Conservation (phyloP, 2,797 vertebrate genomes). For the Pangasius djambal region DNA sequence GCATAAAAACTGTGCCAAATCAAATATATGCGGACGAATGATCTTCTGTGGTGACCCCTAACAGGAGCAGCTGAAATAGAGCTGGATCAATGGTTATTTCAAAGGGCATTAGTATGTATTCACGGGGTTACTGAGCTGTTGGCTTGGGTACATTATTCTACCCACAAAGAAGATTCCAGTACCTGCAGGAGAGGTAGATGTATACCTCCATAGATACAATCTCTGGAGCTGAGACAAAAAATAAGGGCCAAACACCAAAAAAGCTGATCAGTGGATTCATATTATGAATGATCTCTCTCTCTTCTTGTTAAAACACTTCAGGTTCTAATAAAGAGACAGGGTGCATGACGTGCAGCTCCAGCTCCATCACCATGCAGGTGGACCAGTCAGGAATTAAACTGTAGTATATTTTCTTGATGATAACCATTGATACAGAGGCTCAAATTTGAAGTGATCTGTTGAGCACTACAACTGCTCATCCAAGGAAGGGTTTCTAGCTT, state of each 20-base stretch:
- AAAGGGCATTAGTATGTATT: neutral
- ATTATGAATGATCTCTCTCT: neutral
- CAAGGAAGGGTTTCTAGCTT: neutral
- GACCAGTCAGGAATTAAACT: slow-evolving; percentile 4
- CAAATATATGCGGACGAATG: no score
- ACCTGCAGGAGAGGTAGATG: neutral
- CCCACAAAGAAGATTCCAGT: neutral
- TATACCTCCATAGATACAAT: neutral
- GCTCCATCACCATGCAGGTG: neutral
- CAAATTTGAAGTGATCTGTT: neutral
- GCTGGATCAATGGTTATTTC: neutral
- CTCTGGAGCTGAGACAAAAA: neutral
- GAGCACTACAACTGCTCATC: neutral
- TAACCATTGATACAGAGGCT: neutral
- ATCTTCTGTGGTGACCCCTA: no score
- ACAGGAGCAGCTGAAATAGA: neutral
- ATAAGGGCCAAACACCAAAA: neutral
- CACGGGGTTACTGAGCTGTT: neutral
- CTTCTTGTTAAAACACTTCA: neutral
- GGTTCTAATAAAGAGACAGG: neutral
- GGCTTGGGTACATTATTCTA: no score
- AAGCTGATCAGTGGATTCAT: neutral
- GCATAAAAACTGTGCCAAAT: no score
- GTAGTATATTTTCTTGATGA: neutral
- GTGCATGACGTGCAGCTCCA: neutral